Evolutionary conservation across 2,888 invertebrate genomes (phyloP).

Genomic region (Prosapia bicincta): DNA sequence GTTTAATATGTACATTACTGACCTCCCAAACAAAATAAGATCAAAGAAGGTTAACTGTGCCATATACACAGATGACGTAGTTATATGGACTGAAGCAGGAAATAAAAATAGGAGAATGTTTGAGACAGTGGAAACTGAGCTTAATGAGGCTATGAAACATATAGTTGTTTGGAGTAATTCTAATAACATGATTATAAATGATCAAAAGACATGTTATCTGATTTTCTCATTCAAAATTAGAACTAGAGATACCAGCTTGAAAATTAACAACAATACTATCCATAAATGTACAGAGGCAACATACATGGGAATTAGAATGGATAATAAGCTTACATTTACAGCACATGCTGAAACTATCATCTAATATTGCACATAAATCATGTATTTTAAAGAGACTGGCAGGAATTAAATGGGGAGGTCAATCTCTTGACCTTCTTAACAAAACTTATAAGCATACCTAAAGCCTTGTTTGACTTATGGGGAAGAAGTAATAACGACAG

Average conservation of each 20-base stretch:
- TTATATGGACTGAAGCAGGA: neutral
- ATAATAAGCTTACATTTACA: neutral
- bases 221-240: neutral
- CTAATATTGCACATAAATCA: neutral
- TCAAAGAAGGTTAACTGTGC: neutral
- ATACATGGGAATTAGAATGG: neutral
- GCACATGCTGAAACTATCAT: neutral
- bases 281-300: neutral
- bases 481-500: neutral
- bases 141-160: neutral
- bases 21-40: neutral
- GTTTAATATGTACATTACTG: neutral
- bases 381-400: neutral
- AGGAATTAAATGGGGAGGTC: neutral
- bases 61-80: neutral
- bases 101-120: neutral
- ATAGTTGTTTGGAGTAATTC: neutral
- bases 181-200: neutral
- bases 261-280: neutral
- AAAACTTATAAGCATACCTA: neutral
- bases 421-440: neutral
- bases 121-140: neutral
- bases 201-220: neutral
- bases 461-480: neutral
- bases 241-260: neutral